A percentile compares a stretch with the other conserved stretches of the same genome.
phyloP scores from a whole-genome alignment of 64 coral and sea anemone genomes.

The Montipora cactus region DNA sequence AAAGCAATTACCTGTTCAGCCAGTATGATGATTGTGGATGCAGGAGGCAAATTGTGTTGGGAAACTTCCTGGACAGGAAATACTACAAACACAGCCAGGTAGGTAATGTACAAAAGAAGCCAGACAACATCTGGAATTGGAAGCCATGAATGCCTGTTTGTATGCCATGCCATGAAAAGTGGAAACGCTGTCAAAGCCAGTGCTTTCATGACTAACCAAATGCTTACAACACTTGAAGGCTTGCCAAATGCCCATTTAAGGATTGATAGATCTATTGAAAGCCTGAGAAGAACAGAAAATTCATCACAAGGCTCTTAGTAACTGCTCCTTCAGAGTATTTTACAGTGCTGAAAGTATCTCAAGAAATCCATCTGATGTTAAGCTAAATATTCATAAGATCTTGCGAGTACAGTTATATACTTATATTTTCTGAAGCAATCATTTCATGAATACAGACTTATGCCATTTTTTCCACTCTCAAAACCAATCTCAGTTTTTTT shows the following conservation, averaged over 20 bases:
- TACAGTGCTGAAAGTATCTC: no score
- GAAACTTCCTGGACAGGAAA: conserved; percentile 91
- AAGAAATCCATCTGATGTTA: no score
- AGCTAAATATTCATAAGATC: no score
- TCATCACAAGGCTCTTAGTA: no score
- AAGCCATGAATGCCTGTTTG: conserved; percentile 58
- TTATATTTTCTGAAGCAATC: no score
- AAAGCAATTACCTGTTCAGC: conserved; percentile 81
- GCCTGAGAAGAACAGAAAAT: conserved; percentile 62
- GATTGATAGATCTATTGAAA: conserved; percentile 82
- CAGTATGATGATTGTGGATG: conserved; percentile 84
- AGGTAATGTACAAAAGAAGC: conserved; percentile 73
- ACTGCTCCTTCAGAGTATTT: no score
- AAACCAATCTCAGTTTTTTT: no score
- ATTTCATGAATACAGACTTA: no score
- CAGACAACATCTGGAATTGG: conserved; percentile 71
- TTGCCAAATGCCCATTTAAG: conserved; percentile 96
- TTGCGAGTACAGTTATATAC: no score
- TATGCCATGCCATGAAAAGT: conserved; percentile 79
- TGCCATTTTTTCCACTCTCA: no score
- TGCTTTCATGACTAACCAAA: conserved; percentile 90
- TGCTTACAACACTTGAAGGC: conserved; percentile 77
- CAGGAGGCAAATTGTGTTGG: conserved; percentile 81
- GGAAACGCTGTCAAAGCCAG: conserved; percentile 84
- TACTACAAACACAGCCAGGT: conserved; percentile 73